Evolutionary conservation across 2,888 invertebrate species (phyloP).

Genomic region (Leucoptera coffeella): DNA sequence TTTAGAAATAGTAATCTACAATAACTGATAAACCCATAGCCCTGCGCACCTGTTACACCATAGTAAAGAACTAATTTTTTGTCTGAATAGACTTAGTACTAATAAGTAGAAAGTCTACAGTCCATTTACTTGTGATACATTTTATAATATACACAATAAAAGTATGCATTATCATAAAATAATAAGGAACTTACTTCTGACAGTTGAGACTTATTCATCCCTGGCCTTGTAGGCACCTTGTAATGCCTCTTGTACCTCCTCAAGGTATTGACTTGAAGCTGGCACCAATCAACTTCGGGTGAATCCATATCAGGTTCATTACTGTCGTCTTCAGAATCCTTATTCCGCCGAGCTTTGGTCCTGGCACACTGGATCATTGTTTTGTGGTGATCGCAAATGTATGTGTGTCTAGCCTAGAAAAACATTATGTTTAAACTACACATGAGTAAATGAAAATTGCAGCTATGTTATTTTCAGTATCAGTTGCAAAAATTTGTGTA

Average conservation of each 20-base stretch:
- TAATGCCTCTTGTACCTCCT: conserved; percentile 90
- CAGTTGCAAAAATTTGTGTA: too few relatives aligned
- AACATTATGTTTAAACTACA: too few relatives aligned
- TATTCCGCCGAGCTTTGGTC: conserved; percentile 76
- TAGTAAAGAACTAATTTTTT: too few relatives aligned
- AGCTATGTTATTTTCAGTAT: too few relatives aligned
- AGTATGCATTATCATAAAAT: neutral
- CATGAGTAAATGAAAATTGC: conserved; percentile 1
- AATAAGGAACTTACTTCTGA: conserved; percentile 92
- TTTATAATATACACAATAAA: neutral
- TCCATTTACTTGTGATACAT: too few relatives aligned
- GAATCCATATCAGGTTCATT: conserved; percentile 88
- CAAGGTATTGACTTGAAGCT: conserved; percentile 90
- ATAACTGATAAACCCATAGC: too few relatives aligned
- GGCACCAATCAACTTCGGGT: conserved; percentile 90
- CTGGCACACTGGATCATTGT: conserved; percentile 93
- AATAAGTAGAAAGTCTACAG: too few relatives aligned
- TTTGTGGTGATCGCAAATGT: conserved; percentile 96
- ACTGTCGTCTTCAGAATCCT: conserved; percentile 92
- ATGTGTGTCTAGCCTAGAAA: conserved; percentile 82
- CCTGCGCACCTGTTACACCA: too few relatives aligned
- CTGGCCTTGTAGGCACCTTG: conserved; percentile 86
- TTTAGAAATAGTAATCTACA: too few relatives aligned
- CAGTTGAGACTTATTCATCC: conserved; percentile 90
- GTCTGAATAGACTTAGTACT: too few relatives aligned